A percentile compares a stretch with the other conserved stretches of the same genome.
Evolutionary conservation across 2,888 invertebrate genomes (phyloP).

Genomic region (Oxyscelio sp.): DNA sequence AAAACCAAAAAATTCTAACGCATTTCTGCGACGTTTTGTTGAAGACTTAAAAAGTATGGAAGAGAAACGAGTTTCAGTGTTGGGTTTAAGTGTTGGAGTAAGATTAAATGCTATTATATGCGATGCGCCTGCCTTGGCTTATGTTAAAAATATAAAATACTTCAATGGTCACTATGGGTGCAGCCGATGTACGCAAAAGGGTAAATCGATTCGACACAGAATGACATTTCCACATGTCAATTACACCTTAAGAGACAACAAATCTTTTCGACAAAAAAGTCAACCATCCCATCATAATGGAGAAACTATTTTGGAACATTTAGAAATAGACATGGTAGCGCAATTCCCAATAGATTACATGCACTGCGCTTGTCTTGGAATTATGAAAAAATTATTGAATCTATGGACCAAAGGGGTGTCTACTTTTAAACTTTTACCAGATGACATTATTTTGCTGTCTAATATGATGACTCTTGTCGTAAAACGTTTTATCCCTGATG

Average conservation of each 20-base stretch:
- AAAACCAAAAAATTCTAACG: too few relatives aligned
- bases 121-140: background rate
- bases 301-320: background rate
- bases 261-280: background rate
- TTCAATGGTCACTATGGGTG: constrained; percentile 3
- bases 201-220: background rate
- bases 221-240: constrained; percentile 4
- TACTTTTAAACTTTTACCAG: background rate
- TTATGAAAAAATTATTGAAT: constrained; percentile 17
- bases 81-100: too few relatives aligned
- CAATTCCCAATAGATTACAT: constrained; percentile 25
- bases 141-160: background rate
- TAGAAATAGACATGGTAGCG: too few relatives aligned
- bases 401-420: background rate
- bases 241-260: background rate
- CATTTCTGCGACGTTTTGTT: too few relatives aligned
- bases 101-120: too few relatives aligned
- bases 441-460: background rate
- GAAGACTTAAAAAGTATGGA: too few relatives aligned
- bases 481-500: constrained; percentile 3
- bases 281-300: background rate
- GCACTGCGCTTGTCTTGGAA: constrained; percentile 14
- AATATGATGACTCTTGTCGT: background rate
- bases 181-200: too few relatives aligned
- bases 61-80: too few relatives aligned